phyloP scores from a whole-genome alignment of 1,140 invertebrate species.

The Drosophila sp. region DNA sequence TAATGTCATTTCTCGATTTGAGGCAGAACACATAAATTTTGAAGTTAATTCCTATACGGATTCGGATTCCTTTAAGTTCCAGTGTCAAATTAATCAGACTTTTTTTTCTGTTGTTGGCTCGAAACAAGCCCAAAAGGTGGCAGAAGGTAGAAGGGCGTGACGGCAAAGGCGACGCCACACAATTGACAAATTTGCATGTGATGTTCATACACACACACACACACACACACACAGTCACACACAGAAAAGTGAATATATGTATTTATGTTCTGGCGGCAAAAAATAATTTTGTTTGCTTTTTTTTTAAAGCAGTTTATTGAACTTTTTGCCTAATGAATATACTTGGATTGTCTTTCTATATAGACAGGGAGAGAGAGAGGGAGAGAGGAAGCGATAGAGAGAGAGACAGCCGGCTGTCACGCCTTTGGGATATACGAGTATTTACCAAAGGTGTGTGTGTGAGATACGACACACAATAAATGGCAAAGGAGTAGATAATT shows the following conservation, averaged over 20 bases:
- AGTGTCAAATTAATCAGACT: constrained; percentile 81
- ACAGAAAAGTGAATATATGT: constrained; percentile 37
- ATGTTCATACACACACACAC: constrained; percentile 27
- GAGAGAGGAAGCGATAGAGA: background rate
- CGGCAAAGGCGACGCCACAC: constrained; percentile 22
- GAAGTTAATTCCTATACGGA: constrained; percentile 27
- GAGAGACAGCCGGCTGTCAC: background rate
- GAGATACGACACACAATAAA: background rate
- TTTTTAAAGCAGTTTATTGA: constrained; percentile 61
- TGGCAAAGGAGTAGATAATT: background rate
- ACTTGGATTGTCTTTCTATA: constrained; percentile 47
- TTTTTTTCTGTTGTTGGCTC: constrained; percentile 39
- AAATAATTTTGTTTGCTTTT: constrained; percentile 47
- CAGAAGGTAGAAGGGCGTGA: constrained; percentile 40
- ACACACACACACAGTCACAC: constrained; percentile 7
- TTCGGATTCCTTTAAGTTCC: constrained; percentile 60
- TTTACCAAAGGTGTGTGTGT: constrained; percentile 3
- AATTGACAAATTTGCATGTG: constrained; percentile 71
- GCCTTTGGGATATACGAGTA: constrained; percentile 3
- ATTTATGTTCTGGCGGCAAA: constrained; percentile 52
- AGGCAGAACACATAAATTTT: constrained; percentile 58
- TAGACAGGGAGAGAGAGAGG: background rate
- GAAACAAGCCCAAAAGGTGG: constrained; percentile 36
- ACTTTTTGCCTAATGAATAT: constrained; percentile 60
- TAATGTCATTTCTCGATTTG: constrained; percentile 36